phyloP scores from a whole-genome alignment of 2,113 vertebrate species.

The Amblyornis subalaris region DNA sequence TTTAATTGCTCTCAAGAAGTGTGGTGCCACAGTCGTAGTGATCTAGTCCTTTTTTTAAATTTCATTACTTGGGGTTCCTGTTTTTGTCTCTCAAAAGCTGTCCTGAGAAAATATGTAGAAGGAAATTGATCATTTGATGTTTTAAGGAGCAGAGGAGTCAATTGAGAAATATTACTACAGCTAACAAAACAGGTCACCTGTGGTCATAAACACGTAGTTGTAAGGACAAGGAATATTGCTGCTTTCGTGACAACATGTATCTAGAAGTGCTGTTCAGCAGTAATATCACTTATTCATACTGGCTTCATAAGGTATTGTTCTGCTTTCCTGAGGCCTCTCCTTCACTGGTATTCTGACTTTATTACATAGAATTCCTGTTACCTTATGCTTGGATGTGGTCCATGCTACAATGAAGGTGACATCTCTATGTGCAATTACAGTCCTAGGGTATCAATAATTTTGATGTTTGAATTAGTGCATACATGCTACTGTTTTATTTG shows the following conservation, averaged over 20 bases:
- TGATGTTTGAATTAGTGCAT: not conserved
- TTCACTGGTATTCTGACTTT: not conserved
- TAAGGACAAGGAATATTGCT: not conserved
- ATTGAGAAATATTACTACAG: not conserved
- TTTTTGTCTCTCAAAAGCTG: not conserved
- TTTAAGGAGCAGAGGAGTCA: not conserved
- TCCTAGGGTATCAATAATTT: not conserved
- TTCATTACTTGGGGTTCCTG: not conserved
- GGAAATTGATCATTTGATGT: not conserved
- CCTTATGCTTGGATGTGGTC: not conserved
- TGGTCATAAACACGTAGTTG: not conserved
- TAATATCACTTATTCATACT: not conserved
- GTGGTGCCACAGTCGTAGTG: not conserved
- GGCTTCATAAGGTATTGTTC: not conserved
- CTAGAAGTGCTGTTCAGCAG: not conserved
- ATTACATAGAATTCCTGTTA: not conserved
- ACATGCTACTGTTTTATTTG: not conserved
- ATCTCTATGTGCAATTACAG: not conserved
- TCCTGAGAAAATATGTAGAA: not conserved
- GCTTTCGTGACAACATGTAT: not conserved
- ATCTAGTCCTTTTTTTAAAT: not conserved
- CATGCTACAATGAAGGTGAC: not conserved
- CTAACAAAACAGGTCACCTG: not conserved
- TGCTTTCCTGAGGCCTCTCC: not conserved
- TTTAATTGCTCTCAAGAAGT: not conserved